Evolutionary conservation across 23 tunicate genomes (phyloP).

Genomic region (Ciona savignyi): DNA sequence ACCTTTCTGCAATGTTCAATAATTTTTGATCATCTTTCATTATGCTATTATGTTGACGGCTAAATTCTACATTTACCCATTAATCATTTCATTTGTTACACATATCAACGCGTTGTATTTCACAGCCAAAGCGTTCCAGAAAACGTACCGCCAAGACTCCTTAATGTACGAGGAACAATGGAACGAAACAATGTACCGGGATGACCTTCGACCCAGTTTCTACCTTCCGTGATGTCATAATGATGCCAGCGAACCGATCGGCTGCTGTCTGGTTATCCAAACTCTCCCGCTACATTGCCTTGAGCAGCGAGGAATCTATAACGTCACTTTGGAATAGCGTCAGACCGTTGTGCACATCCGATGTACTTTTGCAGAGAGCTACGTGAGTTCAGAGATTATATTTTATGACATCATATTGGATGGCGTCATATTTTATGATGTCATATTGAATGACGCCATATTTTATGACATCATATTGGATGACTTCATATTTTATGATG

Average conservation of each 20-base stretch:
- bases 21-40: too few species aligned
- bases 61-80: too few species aligned
- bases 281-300: neutral
- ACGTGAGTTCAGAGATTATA: too few species aligned
- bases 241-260: neutral
- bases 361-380: neutral
- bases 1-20: too few species aligned
- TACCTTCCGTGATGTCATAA: neutral
- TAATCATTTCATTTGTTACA: too few species aligned
- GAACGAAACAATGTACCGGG: neutral
- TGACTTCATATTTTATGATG: neutral
- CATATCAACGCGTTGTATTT: too few species aligned
- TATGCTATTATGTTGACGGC: too few species aligned
- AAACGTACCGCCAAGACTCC: neutral
- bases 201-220: neutral
- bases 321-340: neutral
- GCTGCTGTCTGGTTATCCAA: neutral
- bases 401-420: neutral
- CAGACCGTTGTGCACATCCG: neutral
- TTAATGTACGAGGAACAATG: neutral
- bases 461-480: neutral
- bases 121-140: neutral
- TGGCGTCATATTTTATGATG: neutral
- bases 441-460: too few species aligned
- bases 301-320: neutral